Percentiles rank a stretch among this genome's conserved stretches.
Evolutionary conservation across 1,140 invertebrate genomes (phyloP).

Genomic region (Coenobita brevimanus): DNA sequence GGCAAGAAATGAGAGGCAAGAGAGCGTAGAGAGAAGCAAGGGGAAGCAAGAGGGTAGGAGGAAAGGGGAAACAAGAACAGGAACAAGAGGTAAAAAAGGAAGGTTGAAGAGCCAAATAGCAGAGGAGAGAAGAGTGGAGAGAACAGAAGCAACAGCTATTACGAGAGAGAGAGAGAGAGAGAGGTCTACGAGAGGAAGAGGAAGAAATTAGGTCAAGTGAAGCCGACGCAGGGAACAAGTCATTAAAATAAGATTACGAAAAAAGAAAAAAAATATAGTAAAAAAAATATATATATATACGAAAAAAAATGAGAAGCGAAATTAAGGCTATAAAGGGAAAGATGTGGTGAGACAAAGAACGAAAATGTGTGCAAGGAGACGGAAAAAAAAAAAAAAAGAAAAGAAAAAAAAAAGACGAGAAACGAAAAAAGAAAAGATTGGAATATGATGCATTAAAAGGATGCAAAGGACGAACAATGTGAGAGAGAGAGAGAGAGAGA

Average conservation of each 20-base stretch:
- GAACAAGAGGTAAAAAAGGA: too few species aligned
- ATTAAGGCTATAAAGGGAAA: not conserved
- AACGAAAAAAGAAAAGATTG: not conserved
- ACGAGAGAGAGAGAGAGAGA: not conserved
- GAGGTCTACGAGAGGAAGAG: not conserved
- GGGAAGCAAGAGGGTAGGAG: too few species aligned
- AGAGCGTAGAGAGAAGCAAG: too few species aligned
- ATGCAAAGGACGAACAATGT: not conserved
- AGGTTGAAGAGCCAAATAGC: too few species aligned
- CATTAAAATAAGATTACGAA: too few species aligned
- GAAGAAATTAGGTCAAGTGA: too few species aligned
- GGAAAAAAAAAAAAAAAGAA: not conserved
- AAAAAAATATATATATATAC: too few species aligned
- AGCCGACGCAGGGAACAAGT: too few species aligned
- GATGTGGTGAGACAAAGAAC: not conserved
- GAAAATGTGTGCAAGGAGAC: not conserved
- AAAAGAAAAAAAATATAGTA: too few species aligned
- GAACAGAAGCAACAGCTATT: not conserved
- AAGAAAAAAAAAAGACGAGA: not conserved
- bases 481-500: not conserved
- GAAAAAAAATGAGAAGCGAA: not conserved
- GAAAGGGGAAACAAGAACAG: too few species aligned
- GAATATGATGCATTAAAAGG: too few species aligned
- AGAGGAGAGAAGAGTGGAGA: not conserved
- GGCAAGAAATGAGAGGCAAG: too few species aligned